A percentile compares a stretch with the other conserved stretches of the same genome.
phyloP scores from a whole-genome alignment of 2,797 vertebrate species.

The Ceryle rudis region DNA sequence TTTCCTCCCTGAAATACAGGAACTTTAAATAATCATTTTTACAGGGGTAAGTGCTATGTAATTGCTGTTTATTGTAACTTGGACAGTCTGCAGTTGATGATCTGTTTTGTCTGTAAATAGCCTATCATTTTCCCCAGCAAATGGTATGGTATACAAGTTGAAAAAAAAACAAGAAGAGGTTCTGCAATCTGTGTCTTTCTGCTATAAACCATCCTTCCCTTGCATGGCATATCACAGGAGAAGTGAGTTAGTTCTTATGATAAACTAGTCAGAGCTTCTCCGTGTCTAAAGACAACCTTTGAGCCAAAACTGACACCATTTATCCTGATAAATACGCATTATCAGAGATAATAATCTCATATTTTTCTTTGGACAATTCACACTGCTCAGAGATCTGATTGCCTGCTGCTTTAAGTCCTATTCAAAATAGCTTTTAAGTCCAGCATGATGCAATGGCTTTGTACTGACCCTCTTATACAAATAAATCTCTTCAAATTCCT shows the following conservation, averaged over 20 bases:
- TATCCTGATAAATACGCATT: slow-evolving; percentile 1
- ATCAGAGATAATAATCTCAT: not conserved
- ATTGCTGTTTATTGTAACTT: slow-evolving; percentile 2
- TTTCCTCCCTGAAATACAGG: not conserved
- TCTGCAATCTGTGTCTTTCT: not conserved
- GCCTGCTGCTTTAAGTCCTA: not conserved
- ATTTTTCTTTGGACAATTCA: not conserved
- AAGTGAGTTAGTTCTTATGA: not conserved
- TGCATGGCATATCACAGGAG: not conserved
- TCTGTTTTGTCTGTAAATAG: not conserved
- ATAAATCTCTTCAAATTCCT: not conserved
- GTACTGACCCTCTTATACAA: not conserved
- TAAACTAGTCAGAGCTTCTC: not conserved
- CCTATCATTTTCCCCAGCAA: not conserved
- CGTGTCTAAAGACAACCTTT: not conserved
- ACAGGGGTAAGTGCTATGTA: not conserved
- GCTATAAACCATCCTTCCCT: not conserved
- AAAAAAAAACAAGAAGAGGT: not conserved
- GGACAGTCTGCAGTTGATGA: not conserved
- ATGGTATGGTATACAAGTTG: not conserved
- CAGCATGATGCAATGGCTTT: not conserved
- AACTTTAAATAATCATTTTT: not conserved
- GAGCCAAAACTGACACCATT: not conserved
- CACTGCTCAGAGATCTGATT: not conserved
- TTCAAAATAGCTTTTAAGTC: not conserved